A percentile compares a stretch with the other conserved stretches of the same genome.
These are phyloP conservation scores for Busseola fusca DNA, from an alignment of 2,888 invertebrate genomes.

Conservation along the genomic window DNA sequence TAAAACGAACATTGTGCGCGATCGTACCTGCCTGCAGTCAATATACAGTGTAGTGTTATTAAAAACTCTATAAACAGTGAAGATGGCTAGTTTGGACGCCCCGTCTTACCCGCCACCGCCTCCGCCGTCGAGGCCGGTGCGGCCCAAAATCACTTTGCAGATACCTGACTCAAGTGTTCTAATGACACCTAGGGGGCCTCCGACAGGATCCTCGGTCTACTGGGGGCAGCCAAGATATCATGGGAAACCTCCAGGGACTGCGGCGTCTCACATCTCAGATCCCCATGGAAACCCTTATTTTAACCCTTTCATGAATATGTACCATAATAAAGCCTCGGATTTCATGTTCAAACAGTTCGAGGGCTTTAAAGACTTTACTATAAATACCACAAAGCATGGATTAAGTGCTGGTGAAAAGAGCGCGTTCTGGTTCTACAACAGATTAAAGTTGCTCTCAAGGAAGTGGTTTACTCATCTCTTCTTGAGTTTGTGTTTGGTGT, in stretches of 20 bases:
- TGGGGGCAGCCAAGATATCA: conserved; percentile 72
- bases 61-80: conserved; percentile 61
- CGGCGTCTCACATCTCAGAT: conserved; percentile 79
- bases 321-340: conserved; percentile 92
- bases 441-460: conserved; percentile 93
- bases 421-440: conserved; percentile 94
- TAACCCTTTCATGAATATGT: conserved; percentile 85
- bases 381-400: conserved; percentile 92
- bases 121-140: conserved; percentile 74
- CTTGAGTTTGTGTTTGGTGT: conserved; percentile 92
- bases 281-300: conserved; percentile 78
- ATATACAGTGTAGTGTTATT: conserved; percentile 57
- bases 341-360: conserved; percentile 94
- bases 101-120: conserved; percentile 83
- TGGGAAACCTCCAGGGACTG: conserved; percentile 74
- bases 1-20: conserved; percentile 49
- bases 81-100: conserved; percentile 74
- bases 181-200: conserved; percentile 69
- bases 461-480: conserved; percentile 97
- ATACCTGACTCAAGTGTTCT: conserved; percentile 77
- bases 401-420: conserved; percentile 95
- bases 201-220: conserved; percentile 71
- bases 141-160: conserved; percentile 87
- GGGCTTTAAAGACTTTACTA: conserved; percentile 93
- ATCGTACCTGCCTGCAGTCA: conserved; percentile 42